These are phyloP conservation scores for Agrotis segetum DNA, from an alignment of 2,888 invertebrate species.

Conservation along the genomic window DNA sequence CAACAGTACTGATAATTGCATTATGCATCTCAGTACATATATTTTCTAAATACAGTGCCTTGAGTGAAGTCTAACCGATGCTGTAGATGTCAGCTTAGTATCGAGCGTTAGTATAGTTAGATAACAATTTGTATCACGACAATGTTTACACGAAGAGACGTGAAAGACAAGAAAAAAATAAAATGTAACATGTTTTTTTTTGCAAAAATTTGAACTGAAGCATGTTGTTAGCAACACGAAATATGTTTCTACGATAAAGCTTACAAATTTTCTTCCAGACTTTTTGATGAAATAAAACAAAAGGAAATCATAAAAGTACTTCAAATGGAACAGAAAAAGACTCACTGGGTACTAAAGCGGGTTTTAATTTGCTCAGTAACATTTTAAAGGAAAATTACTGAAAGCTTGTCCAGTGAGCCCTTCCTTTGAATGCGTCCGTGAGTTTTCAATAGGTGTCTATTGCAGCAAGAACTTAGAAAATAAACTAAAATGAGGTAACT, in stretches of 20 bases:
- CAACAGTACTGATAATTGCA: conserved; percentile 68
- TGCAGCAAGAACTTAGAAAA: conserved; percentile 24
- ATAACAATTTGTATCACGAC: conserved; percentile 67
- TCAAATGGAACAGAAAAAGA: neutral
- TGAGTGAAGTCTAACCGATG: conserved; percentile 81
- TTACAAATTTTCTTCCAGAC: too few relatives aligned
- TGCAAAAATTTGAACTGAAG: neutral
- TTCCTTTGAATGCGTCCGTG: conserved; percentile 23
- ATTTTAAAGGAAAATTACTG: conserved; percentile 9
- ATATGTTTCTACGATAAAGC: neutral
- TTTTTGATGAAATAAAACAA: neutral
- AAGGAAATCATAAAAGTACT: neutral
- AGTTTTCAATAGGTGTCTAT: conserved; percentile 10
- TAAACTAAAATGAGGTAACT: neutral
- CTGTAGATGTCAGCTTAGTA: conserved; percentile 61
- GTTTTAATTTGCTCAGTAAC: conserved; percentile 12
- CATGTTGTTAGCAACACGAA: neutral
- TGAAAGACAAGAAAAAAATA: neutral
- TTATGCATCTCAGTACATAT: conserved; percentile 78
- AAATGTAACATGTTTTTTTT: neutral
- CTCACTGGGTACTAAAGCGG: neutral
- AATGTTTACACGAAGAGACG: conserved; percentile 57
- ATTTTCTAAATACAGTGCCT: conserved; percentile 89
- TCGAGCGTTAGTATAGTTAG: conserved; percentile 70
- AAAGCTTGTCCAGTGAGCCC: neutral